These are phyloP conservation scores for Eupithecia insigniata DNA, from an alignment of 2,888 invertebrate species.

Conservation along the genomic window DNA sequence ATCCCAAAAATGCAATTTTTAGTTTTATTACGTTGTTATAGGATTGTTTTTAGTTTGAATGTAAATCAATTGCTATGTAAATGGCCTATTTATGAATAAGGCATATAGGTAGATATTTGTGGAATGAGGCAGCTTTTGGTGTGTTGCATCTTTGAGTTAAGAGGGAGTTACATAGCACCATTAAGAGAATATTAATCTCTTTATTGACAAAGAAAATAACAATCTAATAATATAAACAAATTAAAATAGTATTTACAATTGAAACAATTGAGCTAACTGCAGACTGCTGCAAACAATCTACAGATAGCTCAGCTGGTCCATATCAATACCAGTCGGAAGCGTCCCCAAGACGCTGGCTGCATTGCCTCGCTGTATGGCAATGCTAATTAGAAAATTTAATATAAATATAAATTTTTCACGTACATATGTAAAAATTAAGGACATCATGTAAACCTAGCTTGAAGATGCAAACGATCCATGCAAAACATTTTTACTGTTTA, in stretches of 20 bases:
- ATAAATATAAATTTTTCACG: too few species aligned
- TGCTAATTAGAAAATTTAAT: too few species aligned
- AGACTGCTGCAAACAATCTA: too few species aligned
- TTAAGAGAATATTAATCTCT: too few species aligned
- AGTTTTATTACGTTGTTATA: constrained; percentile 4
- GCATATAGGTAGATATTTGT: constrained; percentile 13
- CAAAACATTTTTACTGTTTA: constrained; percentile 36
- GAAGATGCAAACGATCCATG: constrained; percentile 18
- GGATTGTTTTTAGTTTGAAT: constrained; percentile 24
- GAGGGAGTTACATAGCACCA: background rate
- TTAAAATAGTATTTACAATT: too few species aligned
- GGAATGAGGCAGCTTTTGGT: constrained; percentile 27
- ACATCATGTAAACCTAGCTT: background rate
- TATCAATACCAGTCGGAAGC: too few species aligned
- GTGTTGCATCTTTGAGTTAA: constrained; percentile 16
- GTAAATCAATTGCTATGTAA: constrained; percentile 34
- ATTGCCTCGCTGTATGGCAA: too few species aligned
- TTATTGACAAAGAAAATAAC: too few species aligned
- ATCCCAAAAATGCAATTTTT: constrained; percentile 22
- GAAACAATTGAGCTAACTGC: too few species aligned
- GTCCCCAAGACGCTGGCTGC: too few species aligned
- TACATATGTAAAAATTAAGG: background rate
- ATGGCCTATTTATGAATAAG: constrained; percentile 28
- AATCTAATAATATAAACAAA: too few species aligned
- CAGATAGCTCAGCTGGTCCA: too few species aligned